phyloP scores from a whole-genome alignment of 2,888 invertebrate genomes.

The Phorcus lineatus region DNA sequence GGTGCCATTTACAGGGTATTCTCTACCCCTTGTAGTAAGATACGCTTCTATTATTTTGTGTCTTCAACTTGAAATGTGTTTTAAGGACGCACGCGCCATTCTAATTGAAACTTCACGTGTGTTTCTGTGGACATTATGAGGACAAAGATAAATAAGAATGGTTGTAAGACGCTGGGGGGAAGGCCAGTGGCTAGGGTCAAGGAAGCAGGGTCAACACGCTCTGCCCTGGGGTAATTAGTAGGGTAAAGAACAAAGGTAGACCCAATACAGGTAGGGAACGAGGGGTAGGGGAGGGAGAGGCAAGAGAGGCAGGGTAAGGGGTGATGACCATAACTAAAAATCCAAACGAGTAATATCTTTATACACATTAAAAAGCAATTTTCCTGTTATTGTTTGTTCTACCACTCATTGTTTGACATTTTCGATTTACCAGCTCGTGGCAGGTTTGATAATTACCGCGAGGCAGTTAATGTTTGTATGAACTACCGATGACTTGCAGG shows the following conservation, averaged over 20 bases:
- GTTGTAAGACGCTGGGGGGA: not conserved
- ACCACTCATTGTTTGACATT: no score
- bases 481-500: no score
- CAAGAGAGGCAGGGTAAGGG: not conserved
- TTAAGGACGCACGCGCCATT: not conserved
- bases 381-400: no score
- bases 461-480: no score
- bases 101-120: slow-evolving; percentile 5
- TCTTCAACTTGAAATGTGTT: not conserved
- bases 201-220: not conserved
- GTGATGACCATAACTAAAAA: not conserved
- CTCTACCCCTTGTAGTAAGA: not conserved
- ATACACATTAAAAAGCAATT: no score
- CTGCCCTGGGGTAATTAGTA: not conserved
- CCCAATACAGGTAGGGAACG: no score
- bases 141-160: not conserved
- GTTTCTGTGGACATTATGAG: not conserved
- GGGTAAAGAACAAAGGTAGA: not conserved
- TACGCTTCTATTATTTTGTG: slow-evolving; percentile 3
- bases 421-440: no score
- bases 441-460: no score
- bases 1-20: slow-evolving; percentile 7
- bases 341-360: no score
- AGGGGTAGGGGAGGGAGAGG: not conserved
- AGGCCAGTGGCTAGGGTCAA: not conserved